Evolutionary conservation across 2,113 vertebrate species (phyloP).

Genomic region (Podilymbus podiceps): DNA sequence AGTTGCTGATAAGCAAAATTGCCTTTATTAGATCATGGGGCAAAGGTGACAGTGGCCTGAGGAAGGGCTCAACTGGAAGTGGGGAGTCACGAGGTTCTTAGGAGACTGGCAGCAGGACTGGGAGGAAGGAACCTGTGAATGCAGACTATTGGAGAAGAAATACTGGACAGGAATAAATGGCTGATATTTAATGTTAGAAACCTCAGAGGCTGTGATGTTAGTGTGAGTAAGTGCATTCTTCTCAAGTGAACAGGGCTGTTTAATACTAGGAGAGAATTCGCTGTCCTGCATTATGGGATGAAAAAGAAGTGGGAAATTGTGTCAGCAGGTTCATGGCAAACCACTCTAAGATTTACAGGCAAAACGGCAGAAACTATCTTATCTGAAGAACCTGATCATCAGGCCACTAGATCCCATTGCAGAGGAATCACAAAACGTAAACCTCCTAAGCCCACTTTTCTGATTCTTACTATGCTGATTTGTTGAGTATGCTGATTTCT

Average conservation of each 20-base stretch:
- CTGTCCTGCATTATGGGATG: background rate
- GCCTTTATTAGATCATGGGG: background rate
- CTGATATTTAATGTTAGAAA: background rate
- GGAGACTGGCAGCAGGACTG: background rate
- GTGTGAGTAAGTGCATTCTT: fast-evolving
- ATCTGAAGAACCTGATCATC: background rate
- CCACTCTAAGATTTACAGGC: background rate
- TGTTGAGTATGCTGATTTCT: background rate
- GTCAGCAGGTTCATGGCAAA: background rate
- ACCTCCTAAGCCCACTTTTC: background rate
- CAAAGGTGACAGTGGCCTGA: background rate
- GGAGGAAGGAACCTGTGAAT: background rate
- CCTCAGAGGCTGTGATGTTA: background rate
- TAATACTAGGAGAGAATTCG: background rate
- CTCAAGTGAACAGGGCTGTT: background rate
- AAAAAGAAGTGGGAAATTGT: background rate
- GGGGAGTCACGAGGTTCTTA: background rate
- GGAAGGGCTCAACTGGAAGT: background rate
- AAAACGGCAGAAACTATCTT: background rate
- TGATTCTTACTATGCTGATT: background rate
- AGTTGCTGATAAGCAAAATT: background rate
- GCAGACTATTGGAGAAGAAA: background rate
- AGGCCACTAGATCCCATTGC: background rate
- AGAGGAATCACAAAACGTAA: background rate
- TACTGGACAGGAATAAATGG: background rate